Conservation (phyloP, 2,797 vertebrate genomes). For the Hipposideros larvatus region DNA sequence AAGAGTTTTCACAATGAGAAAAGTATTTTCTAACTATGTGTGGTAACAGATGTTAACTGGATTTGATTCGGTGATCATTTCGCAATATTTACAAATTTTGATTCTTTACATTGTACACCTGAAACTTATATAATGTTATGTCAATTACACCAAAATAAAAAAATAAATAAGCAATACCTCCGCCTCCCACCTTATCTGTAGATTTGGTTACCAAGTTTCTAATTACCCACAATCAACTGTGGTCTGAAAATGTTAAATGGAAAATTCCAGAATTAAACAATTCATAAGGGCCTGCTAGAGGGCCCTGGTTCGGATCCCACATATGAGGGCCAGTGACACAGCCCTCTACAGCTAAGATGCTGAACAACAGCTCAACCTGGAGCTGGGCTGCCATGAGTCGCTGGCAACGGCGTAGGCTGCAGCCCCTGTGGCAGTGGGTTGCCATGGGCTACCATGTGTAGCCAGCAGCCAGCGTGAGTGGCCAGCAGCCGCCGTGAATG, state of each 20-base stretch:
- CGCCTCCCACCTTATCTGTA: not conserved
- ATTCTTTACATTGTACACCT: not conserved
- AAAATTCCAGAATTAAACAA: not conserved
- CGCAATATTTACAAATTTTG: not conserved
- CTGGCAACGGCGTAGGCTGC: too few relatives aligned
- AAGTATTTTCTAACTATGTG: not conserved
- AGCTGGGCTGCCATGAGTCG: too few relatives aligned
- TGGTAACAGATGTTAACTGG: not conserved
- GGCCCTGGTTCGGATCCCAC: too few relatives aligned
- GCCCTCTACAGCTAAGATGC: too few relatives aligned
- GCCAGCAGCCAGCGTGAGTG: too few relatives aligned
- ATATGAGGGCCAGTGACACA: too few relatives aligned
- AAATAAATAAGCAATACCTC: not conserved
- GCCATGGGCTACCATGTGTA: too few relatives aligned
- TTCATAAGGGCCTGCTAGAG: not conserved
- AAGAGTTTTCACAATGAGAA: not conserved
- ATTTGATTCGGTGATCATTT: not conserved
- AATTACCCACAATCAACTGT: not conserved
- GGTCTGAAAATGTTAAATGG: not conserved
- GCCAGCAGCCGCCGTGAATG: too few relatives aligned
- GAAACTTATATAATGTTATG: not conserved
- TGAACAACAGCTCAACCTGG: too few relatives aligned
- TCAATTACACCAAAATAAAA: not conserved
- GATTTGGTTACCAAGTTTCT: not conserved
- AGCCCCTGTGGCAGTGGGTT: too few relatives aligned